These are phyloP conservation scores for Mus musculus DNA, from an alignment of 2,113 vertebrate species.

Conservation along the genomic window GRCm39 chrX:10881001-10881500, in stretches of 20 bases:
- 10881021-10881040: not conserved
- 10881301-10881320: not conserved
- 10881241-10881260: not conserved
- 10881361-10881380: not conserved
- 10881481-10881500: not conserved
- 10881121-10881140: not conserved
- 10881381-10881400: not conserved
- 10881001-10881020: not conserved
- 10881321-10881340: not conserved
- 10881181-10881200: not conserved
- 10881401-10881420: not conserved
- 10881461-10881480: not conserved
- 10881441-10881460: not conserved
- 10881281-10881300: not conserved
- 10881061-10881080: not conserved
- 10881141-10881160: not conserved
- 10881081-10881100: not conserved
- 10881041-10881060: conserved; percentile 8
- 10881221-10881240: not conserved
- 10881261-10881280: not conserved
- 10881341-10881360: not conserved
- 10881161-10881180: not conserved
- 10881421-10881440: not conserved
- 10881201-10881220: not conserved
- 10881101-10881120: not conserved